A percentile compares a stretch with the other conserved stretches of the same genome.
phyloP scores from a whole-genome alignment of 2,888 invertebrate genomes.

The Nezara viridula region DNA sequence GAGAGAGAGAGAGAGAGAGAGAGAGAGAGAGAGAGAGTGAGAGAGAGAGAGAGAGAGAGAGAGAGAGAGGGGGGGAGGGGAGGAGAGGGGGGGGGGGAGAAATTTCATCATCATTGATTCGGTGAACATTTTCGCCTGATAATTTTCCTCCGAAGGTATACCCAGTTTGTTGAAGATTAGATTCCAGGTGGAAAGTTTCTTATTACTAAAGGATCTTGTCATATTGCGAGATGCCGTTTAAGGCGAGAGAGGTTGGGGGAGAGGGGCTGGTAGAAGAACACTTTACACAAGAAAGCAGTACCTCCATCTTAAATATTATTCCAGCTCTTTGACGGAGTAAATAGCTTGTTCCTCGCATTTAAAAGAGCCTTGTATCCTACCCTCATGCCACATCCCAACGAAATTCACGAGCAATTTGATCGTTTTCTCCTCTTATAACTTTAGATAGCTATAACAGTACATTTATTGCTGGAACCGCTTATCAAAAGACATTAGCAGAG shows the following conservation, averaged over 20 bases:
- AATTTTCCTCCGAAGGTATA: not conserved
- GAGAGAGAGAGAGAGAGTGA: too few species aligned
- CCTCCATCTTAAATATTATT: constrained; percentile 28
- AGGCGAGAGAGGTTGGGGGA: not conserved
- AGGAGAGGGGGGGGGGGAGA: too few species aligned
- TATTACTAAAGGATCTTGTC: not conserved
- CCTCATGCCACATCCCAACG: not conserved
- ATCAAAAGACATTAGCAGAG: not conserved
- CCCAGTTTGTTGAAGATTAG: not conserved
- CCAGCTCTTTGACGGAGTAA: not conserved
- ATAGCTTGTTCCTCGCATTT: not conserved
- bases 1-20: too few species aligned
- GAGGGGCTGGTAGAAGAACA: not conserved
- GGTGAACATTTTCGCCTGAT: not conserved
- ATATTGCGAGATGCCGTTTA: not conserved
- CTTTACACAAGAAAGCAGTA: not conserved
- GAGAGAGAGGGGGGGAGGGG: too few species aligned
- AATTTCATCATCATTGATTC: not conserved
- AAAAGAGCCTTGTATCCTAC: not conserved
- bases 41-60: too few species aligned
- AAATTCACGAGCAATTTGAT: not conserved
- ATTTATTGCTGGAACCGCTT: not conserved
- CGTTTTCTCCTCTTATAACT: not conserved
- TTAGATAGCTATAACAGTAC: not conserved
- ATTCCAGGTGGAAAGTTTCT: not conserved